Evolutionary conservation across 2,797 vertebrate species (phyloP), one percentile per base, ranked within the genome.

Genomic region (Acestrorhynchus altus): DNA sequence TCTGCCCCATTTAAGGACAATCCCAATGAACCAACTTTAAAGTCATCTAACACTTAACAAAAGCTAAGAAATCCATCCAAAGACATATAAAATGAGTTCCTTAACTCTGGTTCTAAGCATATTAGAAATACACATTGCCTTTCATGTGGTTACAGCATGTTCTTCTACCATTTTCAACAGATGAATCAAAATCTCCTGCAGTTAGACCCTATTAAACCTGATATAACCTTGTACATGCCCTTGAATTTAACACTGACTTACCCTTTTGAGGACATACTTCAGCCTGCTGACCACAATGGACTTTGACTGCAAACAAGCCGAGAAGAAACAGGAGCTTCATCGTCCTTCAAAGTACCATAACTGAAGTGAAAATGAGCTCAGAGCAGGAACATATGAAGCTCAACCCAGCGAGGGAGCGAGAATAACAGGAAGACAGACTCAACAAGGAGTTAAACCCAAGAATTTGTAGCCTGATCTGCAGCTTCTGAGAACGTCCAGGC

Each of bases 201-300:
- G n/a, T n/a, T n/a, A n/a, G n/a, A n/a, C n/a, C n/a, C n/a, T n/a
- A n/a, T n/a, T n/a, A n/a, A n/a, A n/a, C n/a, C n/a, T n/a, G n/a
- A n/a, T n/a, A n/a, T n/a, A n/a, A n/a, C n/a, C n/a, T n/a, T n/a
- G n/a, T n/a, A n/a, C n/a, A n/a, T n/a, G n/a, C n/a, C n/a, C n/a
- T n/a, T n/a, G n/a, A n/a, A n/a, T n/a, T n/a, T n/a, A n/a, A n/a
- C 16, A 31, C 15, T 8, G 57, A 60, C 59, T 72, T 77, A 94
- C 93, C 91, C 91, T 89, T 89, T 74, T 82, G 88, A 31, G 74
- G 89, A 84, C 93, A 93, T 12, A 56, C 64, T 46, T 81, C 88
- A 1, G 76, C 72, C 40, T 81, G 83, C 51, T 79, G 4, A 20
- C 5, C 47, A 65, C 85, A n/a, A 18, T 57, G 76, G 61, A 86